phyloP scores from a whole-genome alignment of 2,113 vertebrate species.

The Bostrychus sinensis region DNA sequence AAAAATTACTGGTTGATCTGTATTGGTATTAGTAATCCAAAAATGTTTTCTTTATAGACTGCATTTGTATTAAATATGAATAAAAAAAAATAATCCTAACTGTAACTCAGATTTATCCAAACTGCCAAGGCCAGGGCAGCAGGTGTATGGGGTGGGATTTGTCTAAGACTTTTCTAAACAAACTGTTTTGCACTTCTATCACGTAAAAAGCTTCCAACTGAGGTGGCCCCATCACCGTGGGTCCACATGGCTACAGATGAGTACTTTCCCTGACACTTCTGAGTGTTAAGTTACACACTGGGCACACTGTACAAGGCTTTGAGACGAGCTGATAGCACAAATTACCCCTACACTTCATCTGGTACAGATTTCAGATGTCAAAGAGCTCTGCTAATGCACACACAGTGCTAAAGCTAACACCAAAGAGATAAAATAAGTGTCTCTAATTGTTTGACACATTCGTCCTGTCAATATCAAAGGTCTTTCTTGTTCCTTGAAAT shows the following conservation, averaged over 20 bases:
- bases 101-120: neutral
- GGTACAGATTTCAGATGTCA: conserved; percentile 39
- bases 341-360: conserved; percentile 39
- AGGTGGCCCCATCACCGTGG: neutral
- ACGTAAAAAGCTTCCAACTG: neutral
- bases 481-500: conserved; percentile 15
- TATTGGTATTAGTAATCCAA: too few species aligned
- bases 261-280: conserved; percentile 14
- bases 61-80: too few species aligned
- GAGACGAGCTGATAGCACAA: conserved; percentile 41
- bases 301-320: conserved; percentile 25
- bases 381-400: conserved; percentile 36
- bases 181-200: conserved; percentile 4
- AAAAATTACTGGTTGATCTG: too few species aligned
- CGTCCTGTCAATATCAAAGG: conserved; percentile 19
- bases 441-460: neutral
- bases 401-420: conserved; percentile 46
- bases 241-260: conserved; percentile 1
- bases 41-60: too few species aligned
- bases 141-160: conserved; percentile 3
- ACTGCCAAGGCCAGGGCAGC: neutral
- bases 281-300: conserved; percentile 33
- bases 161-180: conserved; percentile 2
- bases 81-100: too few species aligned
- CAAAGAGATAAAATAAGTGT: conserved; percentile 15